A percentile compares a stretch with the other conserved stretches of the same genome.
These are phyloP conservation scores for Mythimna ferrago DNA, from an alignment of 2,888 invertebrate species.

Conservation along the genomic window DNA sequence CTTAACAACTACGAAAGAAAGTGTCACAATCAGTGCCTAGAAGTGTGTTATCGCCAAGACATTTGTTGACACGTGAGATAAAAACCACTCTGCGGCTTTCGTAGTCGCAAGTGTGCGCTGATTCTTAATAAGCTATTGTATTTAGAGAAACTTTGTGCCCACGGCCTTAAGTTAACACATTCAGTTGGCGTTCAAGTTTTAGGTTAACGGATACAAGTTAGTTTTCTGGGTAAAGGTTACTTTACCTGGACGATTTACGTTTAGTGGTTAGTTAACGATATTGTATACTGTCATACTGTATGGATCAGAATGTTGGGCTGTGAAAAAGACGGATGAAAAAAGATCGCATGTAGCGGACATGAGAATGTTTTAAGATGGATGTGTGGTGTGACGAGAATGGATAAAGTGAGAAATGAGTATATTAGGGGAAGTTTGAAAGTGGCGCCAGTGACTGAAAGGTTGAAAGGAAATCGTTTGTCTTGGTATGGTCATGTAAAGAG, in stretches of 20 bases:
- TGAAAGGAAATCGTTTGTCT: too few species aligned
- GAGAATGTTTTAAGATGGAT: too few species aligned
- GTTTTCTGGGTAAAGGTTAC: conserved; percentile 55
- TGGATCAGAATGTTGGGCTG: too few species aligned
- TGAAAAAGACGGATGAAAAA: too few species aligned
- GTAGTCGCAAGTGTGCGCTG: conserved; percentile 44
- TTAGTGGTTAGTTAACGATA: background rate
- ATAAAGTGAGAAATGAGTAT: too few species aligned
- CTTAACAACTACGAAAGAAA: too few species aligned
- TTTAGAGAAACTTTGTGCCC: conserved; percentile 51
- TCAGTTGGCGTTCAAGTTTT: conserved; percentile 36
- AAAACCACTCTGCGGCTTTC: conserved; percentile 44
- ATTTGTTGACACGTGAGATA: conserved; percentile 35
- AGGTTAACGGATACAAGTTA: conserved; percentile 56
- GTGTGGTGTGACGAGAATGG: too few species aligned
- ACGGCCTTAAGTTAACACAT: conserved; percentile 38
- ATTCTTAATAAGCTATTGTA: conserved; percentile 63
- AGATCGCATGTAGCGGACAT: too few species aligned
- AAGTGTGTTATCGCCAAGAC: conserved; percentile 19
- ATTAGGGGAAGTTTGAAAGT: too few species aligned
- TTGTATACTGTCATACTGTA: too few species aligned
- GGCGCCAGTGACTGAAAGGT: too few species aligned
- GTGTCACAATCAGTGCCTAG: background rate
- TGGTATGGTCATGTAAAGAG: too few species aligned
- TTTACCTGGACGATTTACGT: conserved; percentile 10